Conservation (phyloP, 1,140 invertebrate species). For the Nomia melanderi region DNA sequence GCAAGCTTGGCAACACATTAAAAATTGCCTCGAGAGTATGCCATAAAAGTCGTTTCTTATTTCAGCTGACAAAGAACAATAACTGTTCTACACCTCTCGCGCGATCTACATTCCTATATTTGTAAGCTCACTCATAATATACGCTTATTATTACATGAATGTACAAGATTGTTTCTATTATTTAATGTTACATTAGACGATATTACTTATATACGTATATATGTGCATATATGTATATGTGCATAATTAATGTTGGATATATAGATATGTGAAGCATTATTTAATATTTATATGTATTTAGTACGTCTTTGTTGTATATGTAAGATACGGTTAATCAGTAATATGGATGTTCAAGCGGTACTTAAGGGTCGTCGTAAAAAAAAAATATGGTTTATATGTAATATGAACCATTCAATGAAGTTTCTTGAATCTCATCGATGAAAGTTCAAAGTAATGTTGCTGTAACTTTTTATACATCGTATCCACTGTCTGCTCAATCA, state of each 20-base stretch:
- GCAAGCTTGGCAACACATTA: slow-evolving; percentile 88
- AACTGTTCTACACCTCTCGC: slow-evolving; percentile 53
- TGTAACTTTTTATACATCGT: slow-evolving; percentile 54
- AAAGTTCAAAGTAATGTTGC: slow-evolving; percentile 31
- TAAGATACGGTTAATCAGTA: slow-evolving; percentile 44
- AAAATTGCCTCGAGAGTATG: slow-evolving; percentile 87
- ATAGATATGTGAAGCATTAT: slow-evolving; percentile 52
- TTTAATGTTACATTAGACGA: slow-evolving; percentile 54
- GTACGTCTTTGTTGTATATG: slow-evolving; percentile 36
- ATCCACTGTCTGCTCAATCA: slow-evolving; percentile 18
- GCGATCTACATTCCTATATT: slow-evolving; percentile 66
- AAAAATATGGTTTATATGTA: slow-evolving; percentile 19
- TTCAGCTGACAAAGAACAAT: slow-evolving; percentile 59
- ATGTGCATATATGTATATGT: slow-evolving; percentile 24
- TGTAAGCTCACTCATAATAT: slow-evolving; percentile 59
- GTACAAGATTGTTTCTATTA: slow-evolving; percentile 67
- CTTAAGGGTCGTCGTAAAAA: slow-evolving; percentile 20
- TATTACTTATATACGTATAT: slow-evolving; percentile 41
- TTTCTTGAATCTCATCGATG: slow-evolving; percentile 35
- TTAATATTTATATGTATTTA: slow-evolving; percentile 62
- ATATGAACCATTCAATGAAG: slow-evolving; percentile 35
- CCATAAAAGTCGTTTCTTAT: slow-evolving; percentile 76
- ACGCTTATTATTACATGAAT: slow-evolving; percentile 64
- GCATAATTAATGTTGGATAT: slow-evolving; percentile 39
- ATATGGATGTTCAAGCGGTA: slow-evolving; percentile 39